Evolutionary conservation across 1,140 invertebrate genomes (phyloP).

Genomic region (Daktulosphaira vitifoliae): DNA sequence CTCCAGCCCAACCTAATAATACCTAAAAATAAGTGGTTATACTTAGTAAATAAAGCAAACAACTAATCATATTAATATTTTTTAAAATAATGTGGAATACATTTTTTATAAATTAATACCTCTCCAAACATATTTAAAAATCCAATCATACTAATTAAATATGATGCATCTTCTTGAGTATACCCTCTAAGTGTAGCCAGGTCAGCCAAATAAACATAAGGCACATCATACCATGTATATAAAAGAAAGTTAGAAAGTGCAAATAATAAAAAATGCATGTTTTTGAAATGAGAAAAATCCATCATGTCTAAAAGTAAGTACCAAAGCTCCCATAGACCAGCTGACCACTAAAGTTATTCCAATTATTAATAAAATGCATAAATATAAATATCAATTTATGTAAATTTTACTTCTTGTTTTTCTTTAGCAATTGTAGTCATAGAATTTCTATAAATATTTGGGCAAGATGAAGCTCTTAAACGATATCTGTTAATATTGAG

Average conservation of each 20-base stretch:
- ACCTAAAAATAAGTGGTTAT: constrained; percentile 57
- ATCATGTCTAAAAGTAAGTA: constrained; percentile 63
- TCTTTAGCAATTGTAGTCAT: constrained; percentile 74
- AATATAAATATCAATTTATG: no score
- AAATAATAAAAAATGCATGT: constrained; percentile 54
- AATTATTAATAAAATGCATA: no score
- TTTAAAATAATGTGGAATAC: no score
- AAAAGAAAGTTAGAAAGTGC: constrained; percentile 74
- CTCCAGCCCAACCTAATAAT: constrained; percentile 77
- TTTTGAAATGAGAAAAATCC: constrained; percentile 53
- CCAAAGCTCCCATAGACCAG: constrained; percentile 57
- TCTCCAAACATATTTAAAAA: constrained; percentile 83
- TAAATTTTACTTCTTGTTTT: constrained; percentile 57
- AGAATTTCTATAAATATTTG: constrained; percentile 81
- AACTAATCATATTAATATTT: no score
- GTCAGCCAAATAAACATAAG: constrained; percentile 79
- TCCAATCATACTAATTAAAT: constrained; percentile 70
- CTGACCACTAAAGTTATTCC: constrained; percentile 54
- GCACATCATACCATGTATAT: constrained; percentile 83
- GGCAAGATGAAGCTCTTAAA: constrained; percentile 75
- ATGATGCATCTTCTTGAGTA: constrained; percentile 60
- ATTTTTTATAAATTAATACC: no score
- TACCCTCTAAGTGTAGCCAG: constrained; percentile 49
- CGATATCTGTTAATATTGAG: constrained; percentile 70
- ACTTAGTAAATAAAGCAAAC: no score